Evolutionary conservation across 2,888 invertebrate species (phyloP), one percentile per base, ranked within the genome.

Genomic region (Portevinia maculata): DNA sequence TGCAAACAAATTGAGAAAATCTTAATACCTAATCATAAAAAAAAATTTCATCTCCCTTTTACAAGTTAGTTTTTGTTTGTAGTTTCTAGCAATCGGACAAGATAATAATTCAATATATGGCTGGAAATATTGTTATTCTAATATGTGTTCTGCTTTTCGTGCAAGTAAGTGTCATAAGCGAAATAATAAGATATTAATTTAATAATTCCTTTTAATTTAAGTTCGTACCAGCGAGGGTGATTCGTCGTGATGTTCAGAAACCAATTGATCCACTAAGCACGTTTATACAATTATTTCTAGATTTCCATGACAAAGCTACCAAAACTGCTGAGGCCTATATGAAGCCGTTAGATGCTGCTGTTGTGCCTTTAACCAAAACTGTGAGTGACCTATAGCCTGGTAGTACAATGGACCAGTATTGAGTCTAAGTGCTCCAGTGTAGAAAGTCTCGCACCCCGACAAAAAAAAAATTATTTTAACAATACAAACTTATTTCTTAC

Each of bases 101-200:
- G 13, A n/a, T n/a, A 48, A 48, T 13, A 5, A 13, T n/a, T 48
- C 4, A n/a, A 48, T 24, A n/a, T n/a, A 48, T 48, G 48, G 13
- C 7, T 28, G 13, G n/a, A 1, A 24, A 28, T 24, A 28, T 11
- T 1, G 24, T 48, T 13, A n/a, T 24, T 0, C 24, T 24, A 13
- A 8, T 48, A 3, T 28, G 7, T 28, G 24, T 0, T 3, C 6
- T 28, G 13, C 13, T 48, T 28, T 24, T 48, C 2, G 24, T 24
- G 1, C 24, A 24, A 48, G 48, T 48, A 5, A 21, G 8, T 11
- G 3, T 19, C 4, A 39, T 13, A 39, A 39, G 13, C 39, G 13
- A 13, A 39, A 39, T 13, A n/a, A n/a, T 4, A 39, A n/a, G 13
- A 41, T 41, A 0, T 0, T 7, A 1, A 39, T 2, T 15, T 39